These are phyloP conservation scores for Ctenoplectra terminalis DNA, from an alignment of 1,140 invertebrate genomes.

Conservation along the genomic window DNA sequence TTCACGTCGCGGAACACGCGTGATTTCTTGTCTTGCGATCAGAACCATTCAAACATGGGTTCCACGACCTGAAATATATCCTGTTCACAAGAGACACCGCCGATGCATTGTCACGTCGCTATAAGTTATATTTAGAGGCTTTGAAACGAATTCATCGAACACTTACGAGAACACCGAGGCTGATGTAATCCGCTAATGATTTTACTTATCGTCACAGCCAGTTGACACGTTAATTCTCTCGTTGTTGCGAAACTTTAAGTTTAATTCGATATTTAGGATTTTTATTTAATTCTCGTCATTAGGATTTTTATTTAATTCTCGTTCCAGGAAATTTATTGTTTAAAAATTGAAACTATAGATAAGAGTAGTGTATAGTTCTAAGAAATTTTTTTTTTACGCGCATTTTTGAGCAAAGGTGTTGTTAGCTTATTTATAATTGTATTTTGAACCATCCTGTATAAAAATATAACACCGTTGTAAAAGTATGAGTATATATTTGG, in stretches of 20 bases:
- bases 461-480: no score
- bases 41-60: conserved; percentile 8
- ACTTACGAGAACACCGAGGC: background rate
- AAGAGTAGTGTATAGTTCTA: no score
- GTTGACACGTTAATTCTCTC: background rate
- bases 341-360: no score
- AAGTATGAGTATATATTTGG: no score
- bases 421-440: no score
- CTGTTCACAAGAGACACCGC: background rate
- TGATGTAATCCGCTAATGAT: background rate
- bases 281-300: no score
- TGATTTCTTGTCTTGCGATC: background rate
- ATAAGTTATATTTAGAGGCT: conserved; percentile 5
- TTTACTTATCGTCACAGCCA: background rate
- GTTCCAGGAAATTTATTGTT: no score
- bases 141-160: conserved; percentile 11
- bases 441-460: no score
- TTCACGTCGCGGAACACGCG: conserved; percentile 11
- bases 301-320: no score
- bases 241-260: background rate
- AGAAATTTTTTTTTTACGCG: no score
- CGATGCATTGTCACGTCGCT: background rate
- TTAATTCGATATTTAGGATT: background rate
- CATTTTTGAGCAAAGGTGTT: no score
- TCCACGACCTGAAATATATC: background rate